A percentile compares a stretch with the other conserved stretches of the same genome.
Evolutionary conservation across 2,113 vertebrate species (phyloP).

Genomic region (Orcinus orca): DNA sequence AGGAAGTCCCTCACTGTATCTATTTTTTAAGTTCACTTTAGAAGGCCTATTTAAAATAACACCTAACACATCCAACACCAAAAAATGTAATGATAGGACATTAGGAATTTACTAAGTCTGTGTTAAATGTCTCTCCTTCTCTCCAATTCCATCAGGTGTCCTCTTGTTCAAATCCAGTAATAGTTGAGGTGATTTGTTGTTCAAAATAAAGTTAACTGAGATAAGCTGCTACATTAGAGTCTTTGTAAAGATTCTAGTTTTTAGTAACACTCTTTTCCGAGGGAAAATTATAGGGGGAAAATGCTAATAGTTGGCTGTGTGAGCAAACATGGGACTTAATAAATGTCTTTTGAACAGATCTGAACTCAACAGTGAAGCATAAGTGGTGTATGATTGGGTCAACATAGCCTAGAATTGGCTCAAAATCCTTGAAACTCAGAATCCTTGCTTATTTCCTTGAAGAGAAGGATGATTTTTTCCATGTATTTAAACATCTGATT

Average conservation of each 20-base stretch:
- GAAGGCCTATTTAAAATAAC: not conserved
- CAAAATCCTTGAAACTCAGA: not conserved
- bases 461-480: not conserved
- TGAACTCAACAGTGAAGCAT: not conserved
- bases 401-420: not conserved
- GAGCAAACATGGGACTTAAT: not conserved
- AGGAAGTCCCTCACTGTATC: not conserved
- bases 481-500: not conserved
- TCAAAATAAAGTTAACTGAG: not conserved
- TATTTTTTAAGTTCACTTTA: not conserved
- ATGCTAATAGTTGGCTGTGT: not conserved
- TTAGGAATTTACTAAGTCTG: not conserved
- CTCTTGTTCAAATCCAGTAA: not conserved
- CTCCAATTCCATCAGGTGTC: not conserved
- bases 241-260: not conserved
- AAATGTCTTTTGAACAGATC: not conserved
- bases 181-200: not conserved
- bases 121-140: not conserved
- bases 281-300: not conserved
- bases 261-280: not conserved
- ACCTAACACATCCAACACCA: not conserved
- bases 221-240: not conserved
- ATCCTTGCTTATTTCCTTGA: not conserved
- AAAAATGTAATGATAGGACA: not conserved
- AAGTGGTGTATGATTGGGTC: too few relatives aligned